Evolutionary conservation across 2,888 invertebrate genomes (phyloP).

Genomic region (Altica lythri): DNA sequence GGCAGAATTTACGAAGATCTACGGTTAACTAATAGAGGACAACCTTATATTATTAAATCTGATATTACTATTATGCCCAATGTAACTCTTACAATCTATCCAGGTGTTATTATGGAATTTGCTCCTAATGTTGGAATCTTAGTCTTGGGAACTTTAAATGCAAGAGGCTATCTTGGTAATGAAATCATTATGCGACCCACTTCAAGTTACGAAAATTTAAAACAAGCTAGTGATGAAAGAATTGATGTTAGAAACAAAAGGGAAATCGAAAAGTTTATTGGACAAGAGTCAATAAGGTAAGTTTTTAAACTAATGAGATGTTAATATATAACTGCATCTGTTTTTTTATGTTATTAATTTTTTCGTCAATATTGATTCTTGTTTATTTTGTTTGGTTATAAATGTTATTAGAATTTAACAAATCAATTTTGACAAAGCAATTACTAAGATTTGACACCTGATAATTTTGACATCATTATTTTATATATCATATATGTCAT

Average conservation of each 20-base stretch:
- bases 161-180: constrained; percentile 75
- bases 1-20: constrained; percentile 75
- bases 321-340: no score
- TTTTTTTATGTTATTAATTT: no score
- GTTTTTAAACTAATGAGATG: no score
- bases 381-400: no score
- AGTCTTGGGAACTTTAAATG: constrained; percentile 87
- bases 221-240: constrained; percentile 50
- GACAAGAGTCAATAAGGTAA: constrained; percentile 68
- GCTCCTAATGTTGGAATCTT: constrained; percentile 94
- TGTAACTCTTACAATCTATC: constrained; percentile 80
- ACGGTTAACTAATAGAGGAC: constrained; percentile 62
- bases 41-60: constrained; percentile 78
- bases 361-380: no score
- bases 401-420: no score
- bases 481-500: no score
- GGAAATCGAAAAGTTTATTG: constrained; percentile 57
- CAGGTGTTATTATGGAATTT: constrained; percentile 91
- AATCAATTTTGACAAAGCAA: no score
- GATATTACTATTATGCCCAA: constrained; percentile 98
- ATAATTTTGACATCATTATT: no score
- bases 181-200: constrained; percentile 80
- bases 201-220: constrained; percentile 50
- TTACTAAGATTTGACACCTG: no score
- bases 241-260: constrained; percentile 36